Percentiles rank a stretch among this genome's conserved stretches.
These are phyloP conservation scores for Bimastos eiseni DNA, from an alignment of 2,888 invertebrate genomes.

Conservation along the genomic window DNA sequence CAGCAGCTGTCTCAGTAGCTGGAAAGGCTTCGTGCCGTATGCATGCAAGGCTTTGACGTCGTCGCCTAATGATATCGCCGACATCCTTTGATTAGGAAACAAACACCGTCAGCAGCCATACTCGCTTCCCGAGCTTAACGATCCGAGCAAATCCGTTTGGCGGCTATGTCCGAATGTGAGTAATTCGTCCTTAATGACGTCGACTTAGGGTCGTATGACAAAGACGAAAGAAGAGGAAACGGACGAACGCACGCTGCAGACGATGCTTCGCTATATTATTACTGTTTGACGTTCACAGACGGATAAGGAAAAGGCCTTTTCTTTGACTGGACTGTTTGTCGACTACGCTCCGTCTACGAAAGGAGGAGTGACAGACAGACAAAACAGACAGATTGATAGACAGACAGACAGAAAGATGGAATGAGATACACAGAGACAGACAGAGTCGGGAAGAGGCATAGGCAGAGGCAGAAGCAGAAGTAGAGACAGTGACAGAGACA, in stretches of 20 bases:
- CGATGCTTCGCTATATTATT: too few species aligned
- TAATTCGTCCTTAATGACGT: constrained; percentile 19
- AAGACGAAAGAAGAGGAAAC: not conserved
- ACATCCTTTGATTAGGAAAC: constrained; percentile 13
- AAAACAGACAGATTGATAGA: not conserved
- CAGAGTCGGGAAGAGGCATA: too few species aligned
- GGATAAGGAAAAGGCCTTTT: too few species aligned
- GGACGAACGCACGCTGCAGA: not conserved
- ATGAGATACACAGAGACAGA: not conserved
- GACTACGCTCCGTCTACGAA: too few species aligned
- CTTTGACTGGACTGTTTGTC: too few species aligned
- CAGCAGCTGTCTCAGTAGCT: not conserved
- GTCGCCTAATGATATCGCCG: not conserved
- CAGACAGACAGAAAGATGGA: not conserved
- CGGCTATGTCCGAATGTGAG: constrained; percentile 9
- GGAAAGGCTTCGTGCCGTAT: not conserved
- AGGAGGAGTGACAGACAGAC: not conserved
- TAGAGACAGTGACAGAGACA: not conserved
- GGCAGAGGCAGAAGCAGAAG: too few species aligned
- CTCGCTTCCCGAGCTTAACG: not conserved
- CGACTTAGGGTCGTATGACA: constrained; percentile 13
- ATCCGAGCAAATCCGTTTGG: not conserved
- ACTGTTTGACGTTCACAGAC: too few species aligned
- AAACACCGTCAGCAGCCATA: not conserved
- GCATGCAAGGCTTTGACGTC: not conserved